Evolutionary conservation across 53 echinoderm and acorn worm species (phyloP).

Genomic region (Mesocentrotus franciscanus): DNA sequence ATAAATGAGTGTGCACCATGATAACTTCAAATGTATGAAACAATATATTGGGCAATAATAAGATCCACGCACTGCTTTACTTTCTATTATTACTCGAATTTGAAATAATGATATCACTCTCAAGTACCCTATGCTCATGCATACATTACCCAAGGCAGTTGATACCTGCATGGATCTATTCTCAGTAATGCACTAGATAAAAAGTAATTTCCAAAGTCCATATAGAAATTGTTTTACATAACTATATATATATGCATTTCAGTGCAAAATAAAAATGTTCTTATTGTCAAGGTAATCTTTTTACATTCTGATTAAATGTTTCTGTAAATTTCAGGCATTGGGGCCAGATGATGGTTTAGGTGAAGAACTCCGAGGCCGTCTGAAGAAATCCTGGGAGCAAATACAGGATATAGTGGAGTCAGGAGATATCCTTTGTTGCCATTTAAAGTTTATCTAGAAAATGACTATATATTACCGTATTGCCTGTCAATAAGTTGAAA

Average conservation of each 20-base stretch:
- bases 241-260: background rate
- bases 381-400: slow-evolving; percentile 1
- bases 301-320: background rate
- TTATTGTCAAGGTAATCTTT: background rate
- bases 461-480: too few species aligned
- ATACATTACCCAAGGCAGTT: background rate
- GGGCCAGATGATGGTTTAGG: background rate
- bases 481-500: too few species aligned
- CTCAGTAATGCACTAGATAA: too few species aligned
- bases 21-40: too few species aligned
- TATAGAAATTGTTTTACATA: background rate
- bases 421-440: slow-evolving; percentile 56
- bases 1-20: too few species aligned
- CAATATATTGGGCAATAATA: too few species aligned
- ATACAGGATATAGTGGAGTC: slow-evolving; percentile 15
- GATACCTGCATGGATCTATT: background rate
- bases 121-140: background rate
- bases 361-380: background rate
- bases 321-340: background rate
- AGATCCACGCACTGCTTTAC: too few species aligned
- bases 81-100: background rate
- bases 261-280: background rate
- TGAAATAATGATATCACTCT: background rate
- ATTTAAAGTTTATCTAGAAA: background rate
- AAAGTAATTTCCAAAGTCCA: background rate